Base-by-base conservation (phyloP, 2,113 vertebrate genomes). In the Pandion haliaetus region DNA sequence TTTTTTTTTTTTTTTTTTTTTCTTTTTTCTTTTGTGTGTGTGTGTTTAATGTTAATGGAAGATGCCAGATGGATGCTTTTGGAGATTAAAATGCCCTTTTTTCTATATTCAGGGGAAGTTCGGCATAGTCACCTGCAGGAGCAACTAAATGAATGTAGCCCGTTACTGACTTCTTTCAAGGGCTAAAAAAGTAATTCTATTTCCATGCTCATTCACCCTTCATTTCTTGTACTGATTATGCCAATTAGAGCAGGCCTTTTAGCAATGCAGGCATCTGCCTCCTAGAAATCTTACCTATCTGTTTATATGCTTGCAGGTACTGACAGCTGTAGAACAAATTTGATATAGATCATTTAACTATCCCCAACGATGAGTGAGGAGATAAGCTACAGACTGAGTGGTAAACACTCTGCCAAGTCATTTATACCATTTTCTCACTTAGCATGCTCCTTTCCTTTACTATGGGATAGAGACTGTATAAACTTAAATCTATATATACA, bases 141-240 rank as follows among this genome's bases (percentile, higher is more conserved):
- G 14, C 19, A 57, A 34, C 40, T 73, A 77, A 90, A 82, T 34
- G 20, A 88, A 54, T 50, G 23, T 18, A 93, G 69, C 29, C 42
- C 0, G 1, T 81, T 88, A 63, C 59, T 58, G 42, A 28, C 26
- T 92, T 31, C 36, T 92, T 95, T 84, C 49, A 84, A 79, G 31
- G 61, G 36, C 12, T 20, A 86, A 61, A 63, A 74, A 76, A 81
- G 55, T 67, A 88, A 83, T 92, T 92, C 57, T 82, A 49, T 65
- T 88, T 92, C 55, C 80, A 86, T 88, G 69, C 40, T 89, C 10
- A 1, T 91, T 94, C 54, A 92, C 42, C 88, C 79, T 90, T 90
- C 55, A 70, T 95, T 93, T 92, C 83, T 84, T 72, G 57, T 76
- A 71, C 69, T 89, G 59, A 94, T 96, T 67, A 88, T 42, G 44